These are phyloP conservation scores for Brenthis ino DNA, from an alignment of 2,888 invertebrate species.

Conservation along the genomic window DNA sequence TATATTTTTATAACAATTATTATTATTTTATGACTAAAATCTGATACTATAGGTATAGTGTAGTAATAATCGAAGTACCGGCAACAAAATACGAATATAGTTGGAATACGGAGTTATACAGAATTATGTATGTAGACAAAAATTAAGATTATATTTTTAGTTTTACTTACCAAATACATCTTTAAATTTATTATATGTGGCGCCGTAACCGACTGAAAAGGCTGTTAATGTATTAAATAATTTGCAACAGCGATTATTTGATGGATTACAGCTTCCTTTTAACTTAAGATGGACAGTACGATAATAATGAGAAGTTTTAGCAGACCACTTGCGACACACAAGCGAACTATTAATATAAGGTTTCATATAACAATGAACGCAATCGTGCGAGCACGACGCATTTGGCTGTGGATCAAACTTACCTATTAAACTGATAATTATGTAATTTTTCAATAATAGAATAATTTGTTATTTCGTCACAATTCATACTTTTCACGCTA, in stretches of 20 bases:
- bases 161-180: too few relatives aligned
- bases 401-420: conserved; percentile 65
- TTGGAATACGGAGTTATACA: not conserved
- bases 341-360: conserved; percentile 45
- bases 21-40: too few relatives aligned
- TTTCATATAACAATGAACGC: conserved; percentile 39
- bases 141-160: not conserved
- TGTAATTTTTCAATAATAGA: conserved; percentile 36
- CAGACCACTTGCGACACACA: conserved; percentile 81
- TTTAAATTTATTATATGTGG: conserved; percentile 21
- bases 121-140: not conserved
- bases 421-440: conserved; percentile 34
- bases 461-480: conserved; percentile 29
- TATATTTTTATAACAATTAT: not conserved
- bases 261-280: conserved; percentile 58
- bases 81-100: too few relatives aligned
- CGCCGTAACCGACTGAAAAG: conserved; percentile 49
- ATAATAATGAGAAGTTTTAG: conserved; percentile 67
- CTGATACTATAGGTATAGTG: too few relatives aligned
- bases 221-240: conserved; percentile 62
- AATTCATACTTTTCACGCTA: conserved; percentile 45
- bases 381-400: conserved; percentile 58
- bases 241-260: conserved; percentile 52
- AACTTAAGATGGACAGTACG: conserved; percentile 77
- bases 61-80: too few relatives aligned